These are phyloP conservation scores for Maniola jurtina DNA, from an alignment of 1,140 invertebrate genomes.

Conservation along the genomic window DNA sequence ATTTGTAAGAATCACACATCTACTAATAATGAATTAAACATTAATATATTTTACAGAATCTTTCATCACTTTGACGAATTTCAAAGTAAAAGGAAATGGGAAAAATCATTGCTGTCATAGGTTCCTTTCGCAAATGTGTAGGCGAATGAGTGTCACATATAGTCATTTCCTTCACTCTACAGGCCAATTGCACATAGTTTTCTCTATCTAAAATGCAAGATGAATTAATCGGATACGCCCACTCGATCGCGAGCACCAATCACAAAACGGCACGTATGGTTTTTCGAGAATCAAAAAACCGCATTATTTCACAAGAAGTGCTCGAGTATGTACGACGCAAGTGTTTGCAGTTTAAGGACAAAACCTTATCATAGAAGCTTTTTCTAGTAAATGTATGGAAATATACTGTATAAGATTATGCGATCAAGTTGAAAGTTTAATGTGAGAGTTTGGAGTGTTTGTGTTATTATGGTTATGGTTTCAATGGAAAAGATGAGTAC, in stretches of 20 bases:
- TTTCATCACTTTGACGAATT: neutral
- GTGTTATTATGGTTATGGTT: constrained; percentile 33
- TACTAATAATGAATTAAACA: too few species aligned
- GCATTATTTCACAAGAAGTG: constrained; percentile 50
- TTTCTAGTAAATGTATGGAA: constrained; percentile 45
- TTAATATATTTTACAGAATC: too few species aligned
- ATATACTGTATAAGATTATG: constrained; percentile 34
- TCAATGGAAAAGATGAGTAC: constrained; percentile 65
- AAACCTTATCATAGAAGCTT: constrained; percentile 53
- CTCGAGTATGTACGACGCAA: constrained; percentile 68
- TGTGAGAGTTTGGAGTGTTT: constrained; percentile 46
- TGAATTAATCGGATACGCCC: constrained; percentile 38
- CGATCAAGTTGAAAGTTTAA: constrained; percentile 30
- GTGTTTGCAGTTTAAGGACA: constrained; percentile 45
- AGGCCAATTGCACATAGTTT: constrained; percentile 21
- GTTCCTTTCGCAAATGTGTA: neutral
- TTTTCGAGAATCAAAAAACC: constrained; percentile 48
- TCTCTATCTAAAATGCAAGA: constrained; percentile 38
- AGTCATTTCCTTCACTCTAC: constrained; percentile 11
- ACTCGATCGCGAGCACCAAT: constrained; percentile 52
- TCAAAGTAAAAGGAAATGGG: neutral
- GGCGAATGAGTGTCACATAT: neutral
- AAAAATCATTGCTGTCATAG: neutral
- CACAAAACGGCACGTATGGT: constrained; percentile 60
- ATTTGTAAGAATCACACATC: too few species aligned